Evolutionary conservation across 2,113 vertebrate genomes (phyloP).

Genomic region (Caloenas nicobarica): DNA sequence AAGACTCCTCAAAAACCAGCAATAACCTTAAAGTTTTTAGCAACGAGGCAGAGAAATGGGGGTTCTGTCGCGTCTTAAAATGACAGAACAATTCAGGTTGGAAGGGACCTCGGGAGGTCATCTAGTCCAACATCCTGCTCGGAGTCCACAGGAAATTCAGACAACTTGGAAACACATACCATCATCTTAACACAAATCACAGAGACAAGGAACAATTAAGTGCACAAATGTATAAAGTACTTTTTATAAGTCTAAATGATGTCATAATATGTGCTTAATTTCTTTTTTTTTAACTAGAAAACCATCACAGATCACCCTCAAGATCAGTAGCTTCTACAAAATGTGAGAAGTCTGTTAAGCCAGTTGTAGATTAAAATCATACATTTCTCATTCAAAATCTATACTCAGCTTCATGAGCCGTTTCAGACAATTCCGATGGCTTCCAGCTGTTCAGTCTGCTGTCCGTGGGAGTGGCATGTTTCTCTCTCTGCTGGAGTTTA

Average conservation of each 20-base stretch:
- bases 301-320: neutral
- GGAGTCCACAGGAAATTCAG: neutral
- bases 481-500: neutral
- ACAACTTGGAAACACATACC: neutral
- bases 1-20: conserved; percentile 20
- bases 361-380: neutral
- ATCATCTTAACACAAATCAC: neutral
- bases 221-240: neutral
- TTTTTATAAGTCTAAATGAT: neutral
- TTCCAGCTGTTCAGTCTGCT: neutral
- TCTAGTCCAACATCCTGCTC: neutral
- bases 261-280: no score
- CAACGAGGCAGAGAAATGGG: neutral
- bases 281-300: neutral
- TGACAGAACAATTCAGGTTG: neutral
- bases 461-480: neutral
- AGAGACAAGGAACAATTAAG: neutral
- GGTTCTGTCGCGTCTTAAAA: neutral
- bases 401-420: neutral
- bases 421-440: neutral
- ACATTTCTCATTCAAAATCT: neutral
- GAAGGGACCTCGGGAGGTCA: neutral
- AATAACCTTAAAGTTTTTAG: conserved; percentile 31
- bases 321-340: neutral
- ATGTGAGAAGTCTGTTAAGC: neutral